Evolutionary conservation across 2,888 invertebrate species (phyloP).

Genomic region (Dusona sp.): DNA sequence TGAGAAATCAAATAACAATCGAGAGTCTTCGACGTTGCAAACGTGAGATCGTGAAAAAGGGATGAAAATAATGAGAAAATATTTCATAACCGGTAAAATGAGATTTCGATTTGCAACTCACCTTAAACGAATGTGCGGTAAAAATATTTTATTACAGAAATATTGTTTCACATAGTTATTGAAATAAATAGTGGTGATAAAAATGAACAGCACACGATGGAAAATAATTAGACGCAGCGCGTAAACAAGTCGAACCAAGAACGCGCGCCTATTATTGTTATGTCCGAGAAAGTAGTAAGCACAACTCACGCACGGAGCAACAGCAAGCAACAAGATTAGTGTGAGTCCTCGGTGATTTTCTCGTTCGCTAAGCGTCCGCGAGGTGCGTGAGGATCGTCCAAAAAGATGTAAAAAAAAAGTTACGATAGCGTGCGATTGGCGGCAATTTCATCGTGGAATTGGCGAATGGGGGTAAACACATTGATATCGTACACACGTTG

Average conservation of each 20-base stretch:
- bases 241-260: constrained; percentile 44
- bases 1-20: background rate
- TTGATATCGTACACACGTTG: constrained; percentile 28
- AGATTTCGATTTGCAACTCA: background rate
- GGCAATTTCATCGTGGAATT: constrained; percentile 60
- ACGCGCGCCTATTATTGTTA: constrained; percentile 34
- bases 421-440: constrained; percentile 37
- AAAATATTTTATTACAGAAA: background rate
- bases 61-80: background rate
- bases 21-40: background rate
- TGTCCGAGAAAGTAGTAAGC: background rate
- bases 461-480: constrained; percentile 6
- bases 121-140: background rate
- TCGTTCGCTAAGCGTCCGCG: background rate
- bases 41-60: background rate
- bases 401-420: background rate
- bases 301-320: background rate
- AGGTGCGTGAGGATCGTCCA: background rate
- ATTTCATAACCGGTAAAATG: constrained; percentile 11
- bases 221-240: constrained; percentile 7
- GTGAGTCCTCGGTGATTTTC: background rate
- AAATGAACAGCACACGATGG: background rate
- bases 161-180: constrained; percentile 9
- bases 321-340: background rate
- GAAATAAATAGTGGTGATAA: background rate